phyloP scores from a whole-genome alignment of 2,113 vertebrate genomes.

The Pseudorasbora parva region DNA sequence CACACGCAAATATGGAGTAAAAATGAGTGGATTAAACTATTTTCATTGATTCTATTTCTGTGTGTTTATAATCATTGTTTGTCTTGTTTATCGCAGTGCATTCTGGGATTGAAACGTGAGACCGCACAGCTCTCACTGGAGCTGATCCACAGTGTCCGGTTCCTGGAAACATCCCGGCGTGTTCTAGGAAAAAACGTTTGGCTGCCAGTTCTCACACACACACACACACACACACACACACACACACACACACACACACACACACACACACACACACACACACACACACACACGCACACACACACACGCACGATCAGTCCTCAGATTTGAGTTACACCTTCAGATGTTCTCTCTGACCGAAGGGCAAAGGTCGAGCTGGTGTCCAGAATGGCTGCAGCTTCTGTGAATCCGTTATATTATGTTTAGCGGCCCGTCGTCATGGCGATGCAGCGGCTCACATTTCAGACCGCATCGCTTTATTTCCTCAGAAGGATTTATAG shows the following conservation, averaged over 20 bases:
- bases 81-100: not conserved
- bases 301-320: too few relatives aligned
- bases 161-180: conserved; percentile 57
- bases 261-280: not conserved
- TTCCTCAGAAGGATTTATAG: too few relatives aligned
- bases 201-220: conserved; percentile 43
- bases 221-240: conserved; percentile 42
- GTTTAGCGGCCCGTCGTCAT: too few relatives aligned
- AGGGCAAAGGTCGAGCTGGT: too few relatives aligned
- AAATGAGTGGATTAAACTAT: not conserved
- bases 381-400: too few relatives aligned
- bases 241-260: conserved; percentile 24
- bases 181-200: conserved; percentile 48
- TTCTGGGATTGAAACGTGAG: not conserved
- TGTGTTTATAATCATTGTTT: not conserved
- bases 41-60: not conserved
- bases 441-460: too few relatives aligned
- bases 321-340: too few relatives aligned
- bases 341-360: too few relatives aligned
- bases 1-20: not conserved
- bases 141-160: conserved; percentile 15
- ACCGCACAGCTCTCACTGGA: conserved; percentile 18
- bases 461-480: too few relatives aligned
- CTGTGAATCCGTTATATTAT: too few relatives aligned
- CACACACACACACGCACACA: not conserved